Percentiles rank a stretch among this genome's conserved stretches.
Evolutionary conservation across 1,140 invertebrate genomes (phyloP).

Genomic region (Frieseomelitta varia): DNA sequence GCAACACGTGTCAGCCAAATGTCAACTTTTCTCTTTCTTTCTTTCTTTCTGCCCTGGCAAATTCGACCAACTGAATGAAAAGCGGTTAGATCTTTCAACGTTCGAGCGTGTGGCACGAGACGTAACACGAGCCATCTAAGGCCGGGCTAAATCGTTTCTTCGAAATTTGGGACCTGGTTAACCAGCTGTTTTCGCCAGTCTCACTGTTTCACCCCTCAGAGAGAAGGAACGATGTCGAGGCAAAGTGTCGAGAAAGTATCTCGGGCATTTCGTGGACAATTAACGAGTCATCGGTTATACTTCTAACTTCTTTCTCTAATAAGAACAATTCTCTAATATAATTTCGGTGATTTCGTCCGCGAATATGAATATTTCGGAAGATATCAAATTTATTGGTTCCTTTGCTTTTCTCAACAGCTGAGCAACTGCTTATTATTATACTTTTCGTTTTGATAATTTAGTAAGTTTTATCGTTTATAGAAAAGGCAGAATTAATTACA

Average conservation of each 20-base stretch:
- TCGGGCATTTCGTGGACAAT: too few relatives aligned
- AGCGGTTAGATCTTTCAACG: constrained; percentile 25
- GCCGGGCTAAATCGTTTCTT: background rate
- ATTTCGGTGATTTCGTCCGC: too few relatives aligned
- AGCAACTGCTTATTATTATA: too few relatives aligned
- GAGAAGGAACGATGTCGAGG: background rate
- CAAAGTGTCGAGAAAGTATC: background rate
- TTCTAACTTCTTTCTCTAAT: too few relatives aligned
- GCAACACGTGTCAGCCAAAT: constrained; percentile 48
- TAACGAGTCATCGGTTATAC: too few relatives aligned
- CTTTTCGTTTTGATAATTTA: too few relatives aligned
- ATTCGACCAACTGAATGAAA: background rate
- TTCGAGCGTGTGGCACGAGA: constrained; percentile 33
- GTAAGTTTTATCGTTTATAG: too few relatives aligned
- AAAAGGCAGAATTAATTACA: too few relatives aligned
- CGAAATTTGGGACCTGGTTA: constrained; percentile 15
- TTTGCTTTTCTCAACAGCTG: background rate
- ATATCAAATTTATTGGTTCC: background rate
- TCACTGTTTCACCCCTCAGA: background rate
- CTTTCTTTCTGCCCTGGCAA: background rate
- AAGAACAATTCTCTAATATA: too few relatives aligned
- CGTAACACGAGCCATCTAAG: constrained; percentile 7
- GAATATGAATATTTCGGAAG: background rate
- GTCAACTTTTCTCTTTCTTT: constrained; percentile 3
- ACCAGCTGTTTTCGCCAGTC: background rate